These are phyloP conservation scores for Tetramorium parvispinum DNA, from an alignment of 1,140 invertebrate genomes.

Conservation along the genomic window DNA sequence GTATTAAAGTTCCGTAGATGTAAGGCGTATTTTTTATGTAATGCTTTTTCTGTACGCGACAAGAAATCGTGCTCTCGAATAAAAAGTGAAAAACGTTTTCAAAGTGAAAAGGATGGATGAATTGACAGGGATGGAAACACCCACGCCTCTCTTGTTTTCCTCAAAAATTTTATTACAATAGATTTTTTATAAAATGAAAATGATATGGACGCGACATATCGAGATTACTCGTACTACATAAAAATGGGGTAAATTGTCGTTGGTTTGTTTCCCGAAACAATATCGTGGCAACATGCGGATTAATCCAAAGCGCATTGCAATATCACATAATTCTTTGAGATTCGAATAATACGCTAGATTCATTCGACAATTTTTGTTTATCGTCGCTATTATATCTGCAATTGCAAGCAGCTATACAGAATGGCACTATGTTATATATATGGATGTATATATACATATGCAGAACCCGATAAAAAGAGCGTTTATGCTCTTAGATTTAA, in stretches of 20 bases:
- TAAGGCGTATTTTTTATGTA: conserved; percentile 86
- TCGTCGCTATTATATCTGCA: background rate
- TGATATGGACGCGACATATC: background rate
- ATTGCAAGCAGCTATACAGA: conserved; percentile 37
- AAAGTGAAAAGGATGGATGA: conserved; percentile 43
- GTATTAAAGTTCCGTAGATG: conserved; percentile 82
- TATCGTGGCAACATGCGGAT: background rate
- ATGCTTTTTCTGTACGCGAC: conserved; percentile 86
- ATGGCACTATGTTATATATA: conserved; percentile 52
- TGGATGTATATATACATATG: background rate
- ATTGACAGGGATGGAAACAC: background rate
- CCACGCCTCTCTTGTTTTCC: background rate
- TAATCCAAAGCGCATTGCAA: background rate
- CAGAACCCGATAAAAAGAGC: background rate
- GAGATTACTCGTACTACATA: background rate
- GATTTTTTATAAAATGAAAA: conserved; percentile 34
- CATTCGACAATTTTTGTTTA: background rate
- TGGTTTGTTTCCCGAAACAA: background rate
- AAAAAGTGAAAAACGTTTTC: conserved; percentile 78
- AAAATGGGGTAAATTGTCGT: background rate
- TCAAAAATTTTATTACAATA: conserved; percentile 39
- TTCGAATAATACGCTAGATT: background rate
- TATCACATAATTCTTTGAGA: conserved; percentile 33
- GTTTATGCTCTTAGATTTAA: background rate
- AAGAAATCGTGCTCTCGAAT: conserved; percentile 80